Evolutionary conservation across 2,888 invertebrate species (phyloP), one percentile per base, ranked within the genome.

Genomic region (Hydropsyche betteni): DNA sequence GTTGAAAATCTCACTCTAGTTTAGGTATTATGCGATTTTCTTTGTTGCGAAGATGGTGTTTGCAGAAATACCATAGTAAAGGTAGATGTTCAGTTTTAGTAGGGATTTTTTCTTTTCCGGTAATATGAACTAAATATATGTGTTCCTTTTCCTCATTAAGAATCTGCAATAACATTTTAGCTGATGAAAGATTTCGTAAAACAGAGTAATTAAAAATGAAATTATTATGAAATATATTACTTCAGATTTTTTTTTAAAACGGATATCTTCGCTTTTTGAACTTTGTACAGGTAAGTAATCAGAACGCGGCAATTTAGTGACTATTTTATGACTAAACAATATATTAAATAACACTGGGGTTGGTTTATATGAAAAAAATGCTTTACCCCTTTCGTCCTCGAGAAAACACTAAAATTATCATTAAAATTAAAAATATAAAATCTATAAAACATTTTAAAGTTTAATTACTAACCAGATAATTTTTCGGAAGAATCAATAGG

Each of bases 11-110:
- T 89, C 85, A 93, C 93, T 94, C 94, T 78, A 94, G 82, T 82
- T 90, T 88, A 10, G 92, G 92, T 82, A 94, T 92, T 8, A 94
- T 85, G 81, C 87, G 87, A 69, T 86, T 89, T 7, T 84, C 85
- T 74, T 90, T 89, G 50, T 89, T 88, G 68, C 88, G 84, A 82
- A 90, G 88, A 80, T 91, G 89, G 74, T 91, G 90, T 80, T 88
- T 89, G 10, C 93, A 85, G 82, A 94, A 95, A 83, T 90, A 91
- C 89, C 90, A 92, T 51, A 93, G 86, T 0, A 90, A 84, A 53
- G 90, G 86, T 53, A 92, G 82, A 81, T 93, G 87, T 44, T 89
- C 87, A 0, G 87, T 83, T 1, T 85, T 82, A 74, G 89, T 89
- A 0, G 89, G 86, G 52, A 92, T 82, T 77, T 89, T 84, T 68